Base-by-base conservation (phyloP, 2,888 invertebrate genomes). In the Zonitis immaculata region DNA sequence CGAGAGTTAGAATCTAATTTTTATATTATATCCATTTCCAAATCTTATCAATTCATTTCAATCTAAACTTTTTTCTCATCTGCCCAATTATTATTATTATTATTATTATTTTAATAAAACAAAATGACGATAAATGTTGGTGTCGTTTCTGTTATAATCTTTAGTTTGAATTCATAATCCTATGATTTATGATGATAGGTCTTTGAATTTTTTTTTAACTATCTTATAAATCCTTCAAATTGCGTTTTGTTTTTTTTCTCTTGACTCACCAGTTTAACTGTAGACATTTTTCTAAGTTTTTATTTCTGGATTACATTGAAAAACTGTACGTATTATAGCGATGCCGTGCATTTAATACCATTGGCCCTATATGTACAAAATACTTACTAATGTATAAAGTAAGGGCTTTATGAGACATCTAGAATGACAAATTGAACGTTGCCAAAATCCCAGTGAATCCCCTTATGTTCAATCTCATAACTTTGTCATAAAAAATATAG, bases 371-470 rank as follows among this genome's bases (percentile, higher is more conserved):
- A 14, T 35, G 9, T 18, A 18, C 16, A 18, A 1, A 30, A n/a
- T 28, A 35, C 18, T n/a, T n/a, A 18, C 9, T 9, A 3, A 35
- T 18, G 35, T 35, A 18, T 35, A 3, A 35, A 35, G 14, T 32
- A 9, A 7, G 6, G 9, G 35, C 16, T 16, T 35, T 35, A 9
- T 18, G 16, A 3, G 8, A 35, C 35, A 18, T 49, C 42, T 14
- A 32, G 50, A 63, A 65, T 65, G 65, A 65, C 62, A 65, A 63
- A 65, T 65, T 63, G 63, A 61, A 60, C 63, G 55, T 61, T 52
- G 45, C 52, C 54, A 42, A 62, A 63, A 65, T 59, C 63, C 61
- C 55, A 57, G 60, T 59, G 62, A 65, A 63, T 63, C 62, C 63
- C 53, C 52, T 58, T 57, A 62, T 62, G 62, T 62, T 60, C 58